phyloP scores from a whole-genome alignment of 2,113 vertebrate species.

The Gallinago jamesoni region DNA sequence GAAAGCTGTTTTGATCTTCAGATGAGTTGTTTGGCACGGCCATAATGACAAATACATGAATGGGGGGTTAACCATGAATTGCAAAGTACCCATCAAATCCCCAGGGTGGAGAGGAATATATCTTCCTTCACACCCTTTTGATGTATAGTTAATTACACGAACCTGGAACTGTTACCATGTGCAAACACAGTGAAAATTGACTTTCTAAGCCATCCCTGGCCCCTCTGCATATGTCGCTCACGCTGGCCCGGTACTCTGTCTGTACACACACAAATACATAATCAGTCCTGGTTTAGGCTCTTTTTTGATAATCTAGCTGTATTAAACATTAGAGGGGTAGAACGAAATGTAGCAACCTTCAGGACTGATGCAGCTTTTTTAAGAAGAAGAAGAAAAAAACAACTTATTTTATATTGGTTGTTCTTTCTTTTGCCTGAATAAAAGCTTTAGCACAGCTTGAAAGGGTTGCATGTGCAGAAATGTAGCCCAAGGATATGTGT shows the following conservation, averaged over 20 bases:
- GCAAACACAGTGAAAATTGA: conserved; percentile 63
- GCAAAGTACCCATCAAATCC: conserved; percentile 44
- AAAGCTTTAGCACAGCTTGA: conserved; percentile 74
- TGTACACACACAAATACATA: conserved; percentile 18
- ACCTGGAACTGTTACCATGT: conserved; percentile 69
- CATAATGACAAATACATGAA: conserved; percentile 43
- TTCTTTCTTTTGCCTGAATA: conserved; percentile 77
- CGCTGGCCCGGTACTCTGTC: conserved; percentile 7
- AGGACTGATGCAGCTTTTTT: conserved; percentile 54
- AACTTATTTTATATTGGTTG: conserved; percentile 64
- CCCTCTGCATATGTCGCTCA: conserved; percentile 32
- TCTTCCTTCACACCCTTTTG: conserved; percentile 62
- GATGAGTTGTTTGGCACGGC: conserved; percentile 29
- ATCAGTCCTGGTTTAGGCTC: neutral
- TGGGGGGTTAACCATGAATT: conserved; percentile 40
- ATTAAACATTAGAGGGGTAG: neutral
- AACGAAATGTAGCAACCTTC: conserved; percentile 52
- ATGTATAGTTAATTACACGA: conserved; percentile 58
- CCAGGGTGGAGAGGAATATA: conserved; percentile 28
- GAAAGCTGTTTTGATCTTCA: conserved; percentile 58
- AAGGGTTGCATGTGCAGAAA: conserved; percentile 83
- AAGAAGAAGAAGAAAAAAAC: neutral
- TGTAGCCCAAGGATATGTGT: conserved; percentile 84
- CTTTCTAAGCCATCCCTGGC: conserved; percentile 50
- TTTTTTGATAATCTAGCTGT: conserved; percentile 3